Conservation (phyloP, 1,140 invertebrate genomes). For the Coptotermes formosanus region DNA sequence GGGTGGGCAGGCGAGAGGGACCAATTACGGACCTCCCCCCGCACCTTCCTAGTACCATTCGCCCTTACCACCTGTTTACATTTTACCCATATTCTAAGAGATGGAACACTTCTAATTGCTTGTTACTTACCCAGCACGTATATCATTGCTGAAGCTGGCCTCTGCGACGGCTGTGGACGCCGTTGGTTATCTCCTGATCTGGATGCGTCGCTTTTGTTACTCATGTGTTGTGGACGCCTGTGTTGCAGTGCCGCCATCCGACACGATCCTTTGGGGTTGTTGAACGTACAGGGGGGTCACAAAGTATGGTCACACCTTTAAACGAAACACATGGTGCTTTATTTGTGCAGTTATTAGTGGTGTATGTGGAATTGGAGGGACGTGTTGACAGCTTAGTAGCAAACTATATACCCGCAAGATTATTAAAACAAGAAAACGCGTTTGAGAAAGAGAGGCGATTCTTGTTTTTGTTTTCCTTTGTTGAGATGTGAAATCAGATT, state of each 20-base stretch:
- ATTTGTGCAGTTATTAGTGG: neutral
- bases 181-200: neutral
- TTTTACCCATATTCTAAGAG: slow-evolving; percentile 18
- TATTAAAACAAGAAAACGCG: neutral
- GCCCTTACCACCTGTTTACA: slow-evolving; percentile 22
- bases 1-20: slow-evolving; percentile 9
- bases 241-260: neutral
- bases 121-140: neutral
- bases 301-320: neutral
- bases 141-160: neutral
- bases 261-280: slow-evolving; percentile 2
- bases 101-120: slow-evolving; percentile 3
- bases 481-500: neutral
- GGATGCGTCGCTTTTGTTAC: slow-evolving; percentile 20
- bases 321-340: neutral
- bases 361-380: neutral
- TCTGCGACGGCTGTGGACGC: neutral
- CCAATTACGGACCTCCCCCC: slow-evolving; percentile 25
- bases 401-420: neutral
- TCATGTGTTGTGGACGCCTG: slow-evolving; percentile 12
- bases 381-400: neutral
- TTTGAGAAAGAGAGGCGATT: neutral
- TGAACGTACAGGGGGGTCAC: neutral
- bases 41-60: neutral
- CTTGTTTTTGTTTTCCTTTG: neutral